Conservation (phyloP, 2,113 vertebrate species). For the Bubo scandiacus region DNA sequence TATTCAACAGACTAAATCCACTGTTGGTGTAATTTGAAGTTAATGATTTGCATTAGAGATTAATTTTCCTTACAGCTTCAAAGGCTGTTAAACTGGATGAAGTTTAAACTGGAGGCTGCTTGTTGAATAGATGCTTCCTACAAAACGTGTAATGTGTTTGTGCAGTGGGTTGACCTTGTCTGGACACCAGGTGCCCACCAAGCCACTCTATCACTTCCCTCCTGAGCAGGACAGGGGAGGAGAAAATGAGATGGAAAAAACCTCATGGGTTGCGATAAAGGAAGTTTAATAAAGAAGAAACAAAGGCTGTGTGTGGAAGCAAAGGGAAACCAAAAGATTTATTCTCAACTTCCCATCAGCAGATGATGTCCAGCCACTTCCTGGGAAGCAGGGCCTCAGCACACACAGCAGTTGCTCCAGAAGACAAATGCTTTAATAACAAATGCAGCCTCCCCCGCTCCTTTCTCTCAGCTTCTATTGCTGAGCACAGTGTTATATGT, state of each 20-base stretch:
- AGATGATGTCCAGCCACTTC: background rate
- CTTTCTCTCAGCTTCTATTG: background rate
- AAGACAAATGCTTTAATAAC: background rate
- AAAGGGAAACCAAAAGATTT: background rate
- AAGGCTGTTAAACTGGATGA: background rate
- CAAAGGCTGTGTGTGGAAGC: fast-evolving
- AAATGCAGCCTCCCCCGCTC: background rate
- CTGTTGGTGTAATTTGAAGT: background rate
- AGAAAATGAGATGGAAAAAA: background rate
- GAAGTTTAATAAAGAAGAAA: background rate
- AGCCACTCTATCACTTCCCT: background rate
- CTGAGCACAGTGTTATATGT: background rate
- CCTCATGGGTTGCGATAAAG: background rate
- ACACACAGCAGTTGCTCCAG: fast-evolving
- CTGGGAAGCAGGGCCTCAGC: background rate
- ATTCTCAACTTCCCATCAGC: background rate
- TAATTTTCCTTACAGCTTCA: background rate
- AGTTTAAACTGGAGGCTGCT: background rate
- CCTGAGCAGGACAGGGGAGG: background rate
- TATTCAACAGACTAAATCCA: background rate
- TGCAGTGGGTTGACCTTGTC: background rate
- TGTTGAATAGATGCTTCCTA: background rate
- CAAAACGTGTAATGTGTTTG: background rate
- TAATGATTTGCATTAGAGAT: background rate
- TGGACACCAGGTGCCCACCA: too few relatives aligned